A percentile compares a stretch with the other conserved stretches of the same genome.
phyloP scores from a whole-genome alignment of 2,888 invertebrate species.

The Epinotia nisella region DNA sequence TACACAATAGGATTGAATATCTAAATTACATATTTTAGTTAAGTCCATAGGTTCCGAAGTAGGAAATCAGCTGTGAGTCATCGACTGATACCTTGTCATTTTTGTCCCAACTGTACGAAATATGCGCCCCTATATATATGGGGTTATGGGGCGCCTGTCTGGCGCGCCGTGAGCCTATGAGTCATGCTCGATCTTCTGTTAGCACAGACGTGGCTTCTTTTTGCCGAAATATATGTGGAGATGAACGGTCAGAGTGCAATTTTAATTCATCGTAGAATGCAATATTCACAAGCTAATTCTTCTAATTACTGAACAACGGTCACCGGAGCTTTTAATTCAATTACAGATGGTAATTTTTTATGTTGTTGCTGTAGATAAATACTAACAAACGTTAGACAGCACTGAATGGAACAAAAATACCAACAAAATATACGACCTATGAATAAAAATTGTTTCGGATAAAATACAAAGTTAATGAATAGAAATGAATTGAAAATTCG shows the following conservation, averaged over 20 bases:
- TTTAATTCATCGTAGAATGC: neutral
- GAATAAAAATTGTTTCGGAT: too few species aligned
- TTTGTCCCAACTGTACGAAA: neutral
- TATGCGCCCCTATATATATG: neutral
- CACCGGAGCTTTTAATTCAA: neutral
- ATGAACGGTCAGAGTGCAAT: slow-evolving; percentile 10
- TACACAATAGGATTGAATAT: too few species aligned
- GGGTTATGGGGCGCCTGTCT: slow-evolving; percentile 15
- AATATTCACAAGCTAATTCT: neutral
- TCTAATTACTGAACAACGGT: neutral
- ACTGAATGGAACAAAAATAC: neutral
- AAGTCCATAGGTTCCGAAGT: too few species aligned
- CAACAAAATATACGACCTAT: too few species aligned
- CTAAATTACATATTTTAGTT: too few species aligned
- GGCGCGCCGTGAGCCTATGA: slow-evolving; percentile 6
- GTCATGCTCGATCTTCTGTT: neutral
- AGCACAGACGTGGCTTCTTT: neutral
- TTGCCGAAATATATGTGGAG: slow-evolving; percentile 16
- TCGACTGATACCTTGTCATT: neutral
- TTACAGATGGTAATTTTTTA: neutral
- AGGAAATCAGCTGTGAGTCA: neutral
- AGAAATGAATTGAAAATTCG: neutral
- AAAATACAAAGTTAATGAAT: neutral
- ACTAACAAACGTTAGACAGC: neutral
- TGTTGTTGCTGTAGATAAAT: neutral